Percentiles rank a stretch among this genome's conserved stretches.
Evolutionary conservation across 2,113 vertebrate species (phyloP).

Genomic region (Rhineura floridana): DNA sequence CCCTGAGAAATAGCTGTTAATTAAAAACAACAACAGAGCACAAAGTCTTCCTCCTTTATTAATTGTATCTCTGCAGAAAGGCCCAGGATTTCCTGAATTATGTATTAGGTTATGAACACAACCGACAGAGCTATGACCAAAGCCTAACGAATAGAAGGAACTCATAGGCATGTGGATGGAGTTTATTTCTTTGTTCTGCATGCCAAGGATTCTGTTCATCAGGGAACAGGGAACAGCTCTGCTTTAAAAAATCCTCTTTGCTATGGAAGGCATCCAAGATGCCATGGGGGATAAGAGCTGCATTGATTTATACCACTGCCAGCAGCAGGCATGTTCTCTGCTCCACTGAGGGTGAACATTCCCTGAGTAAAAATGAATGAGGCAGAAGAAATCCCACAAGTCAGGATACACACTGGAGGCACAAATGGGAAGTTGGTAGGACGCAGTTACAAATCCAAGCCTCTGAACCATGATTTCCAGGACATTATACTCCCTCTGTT

Average conservation of each 20-base stretch:
- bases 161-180: background rate
- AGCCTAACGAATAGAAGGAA: background rate
- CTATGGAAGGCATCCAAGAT: background rate
- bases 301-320: background rate
- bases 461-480: background rate
- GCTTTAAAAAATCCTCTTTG: background rate
- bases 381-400: background rate
- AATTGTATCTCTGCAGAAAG: conserved; percentile 31
- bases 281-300: background rate
- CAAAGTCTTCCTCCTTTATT: conserved; percentile 13
- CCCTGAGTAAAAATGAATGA: conserved; percentile 5
- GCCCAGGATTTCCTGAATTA: conserved; percentile 27
- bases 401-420: background rate
- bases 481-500: no score
- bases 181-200: conserved; percentile 44
- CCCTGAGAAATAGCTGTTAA: background rate
- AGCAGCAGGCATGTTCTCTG: fast-evolving
- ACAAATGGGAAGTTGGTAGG: background rate
- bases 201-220: conserved; percentile 17
- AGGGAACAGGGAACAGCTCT: background rate
- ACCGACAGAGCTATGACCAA: background rate
- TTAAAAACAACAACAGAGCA: background rate
- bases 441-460: background rate
- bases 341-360: background rate
- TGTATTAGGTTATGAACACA: conserved; percentile 1